These are phyloP conservation scores for Brachyhypopomus occidentalis DNA, from an alignment of 2,113 vertebrate genomes.

Conservation along the genomic window DNA sequence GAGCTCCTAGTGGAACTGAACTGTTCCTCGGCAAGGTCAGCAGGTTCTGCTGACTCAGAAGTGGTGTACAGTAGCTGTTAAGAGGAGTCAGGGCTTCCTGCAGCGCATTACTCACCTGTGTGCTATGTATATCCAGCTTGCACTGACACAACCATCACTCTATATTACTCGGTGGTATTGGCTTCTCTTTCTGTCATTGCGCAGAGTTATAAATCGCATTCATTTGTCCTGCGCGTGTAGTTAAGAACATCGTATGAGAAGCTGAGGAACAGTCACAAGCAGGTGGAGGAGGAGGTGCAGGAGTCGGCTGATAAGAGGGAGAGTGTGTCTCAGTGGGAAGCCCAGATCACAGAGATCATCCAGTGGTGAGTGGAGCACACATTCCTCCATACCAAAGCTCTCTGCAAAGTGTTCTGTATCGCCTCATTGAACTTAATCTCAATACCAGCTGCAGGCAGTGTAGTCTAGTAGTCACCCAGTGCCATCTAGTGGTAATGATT, in stretches of 20 bases:
- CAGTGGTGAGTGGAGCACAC: constrained; percentile 81
- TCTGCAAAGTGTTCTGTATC: neutral
- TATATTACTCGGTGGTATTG: neutral
- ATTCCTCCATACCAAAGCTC: neutral
- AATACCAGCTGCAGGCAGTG: neutral
- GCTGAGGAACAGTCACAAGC: constrained; percentile 81
- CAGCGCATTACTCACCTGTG: neutral
- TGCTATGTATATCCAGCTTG: too few relatives aligned
- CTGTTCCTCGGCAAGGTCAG: neutral
- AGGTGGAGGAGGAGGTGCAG: constrained; percentile 93
- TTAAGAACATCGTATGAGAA: constrained; percentile 84
- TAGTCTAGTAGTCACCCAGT: neutral
- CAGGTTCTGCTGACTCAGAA: neutral
- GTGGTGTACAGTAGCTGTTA: neutral
- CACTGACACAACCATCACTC: neutral
- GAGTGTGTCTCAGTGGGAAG: constrained; percentile 96
- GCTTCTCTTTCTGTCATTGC: neutral
- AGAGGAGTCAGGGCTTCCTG: neutral
- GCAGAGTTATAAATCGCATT: neutral
- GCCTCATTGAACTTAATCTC: neutral
- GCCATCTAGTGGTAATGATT: constrained; percentile 24
- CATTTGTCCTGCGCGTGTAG: constrained; percentile 59
- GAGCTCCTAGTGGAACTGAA: neutral
- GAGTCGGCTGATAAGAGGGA: constrained; percentile 96
- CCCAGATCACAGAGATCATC: constrained; percentile 98